phyloP scores from a whole-genome alignment of 2,797 vertebrate genomes.

The Sebastes iracundus region DNA sequence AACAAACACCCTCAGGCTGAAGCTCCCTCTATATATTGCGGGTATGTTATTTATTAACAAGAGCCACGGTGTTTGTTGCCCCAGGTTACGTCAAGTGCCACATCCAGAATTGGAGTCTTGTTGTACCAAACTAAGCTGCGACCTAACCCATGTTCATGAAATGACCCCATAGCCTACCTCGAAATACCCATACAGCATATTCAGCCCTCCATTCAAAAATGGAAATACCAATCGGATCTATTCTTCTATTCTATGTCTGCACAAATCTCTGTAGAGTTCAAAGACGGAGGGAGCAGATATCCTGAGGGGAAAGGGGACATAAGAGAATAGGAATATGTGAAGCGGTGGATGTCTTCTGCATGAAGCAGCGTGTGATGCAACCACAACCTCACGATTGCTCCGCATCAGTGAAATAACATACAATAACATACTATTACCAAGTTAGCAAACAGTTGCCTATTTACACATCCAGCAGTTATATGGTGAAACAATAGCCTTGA shows the following conservation, averaged over 20 bases:
- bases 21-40: slow-evolving; percentile 2
- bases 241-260: not conserved
- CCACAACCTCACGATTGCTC: not conserved
- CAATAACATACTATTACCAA: not conserved
- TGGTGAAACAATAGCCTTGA: not conserved
- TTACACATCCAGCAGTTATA: not conserved
- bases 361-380: not conserved
- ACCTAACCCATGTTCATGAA: not conserved
- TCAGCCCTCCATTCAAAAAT: not conserved
- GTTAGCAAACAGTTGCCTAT: not conserved
- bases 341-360: not conserved
- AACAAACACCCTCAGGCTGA: slow-evolving; percentile 57
- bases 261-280: not conserved
- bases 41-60: slow-evolving; percentile 55
- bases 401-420: not conserved
- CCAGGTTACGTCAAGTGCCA: slow-evolving; percentile 32
- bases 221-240: slow-evolving; percentile 4
- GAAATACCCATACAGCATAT: slow-evolving; percentile 6
- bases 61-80: slow-evolving; percentile 20
- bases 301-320: not conserved
- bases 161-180: not conserved
- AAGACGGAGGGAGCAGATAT: not conserved
- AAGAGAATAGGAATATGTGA: not conserved
- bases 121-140: not conserved
- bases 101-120: slow-evolving; percentile 27